Evolutionary conservation across 2,797 vertebrate genomes (phyloP).

Genomic region (Florisuga fusca): DNA sequence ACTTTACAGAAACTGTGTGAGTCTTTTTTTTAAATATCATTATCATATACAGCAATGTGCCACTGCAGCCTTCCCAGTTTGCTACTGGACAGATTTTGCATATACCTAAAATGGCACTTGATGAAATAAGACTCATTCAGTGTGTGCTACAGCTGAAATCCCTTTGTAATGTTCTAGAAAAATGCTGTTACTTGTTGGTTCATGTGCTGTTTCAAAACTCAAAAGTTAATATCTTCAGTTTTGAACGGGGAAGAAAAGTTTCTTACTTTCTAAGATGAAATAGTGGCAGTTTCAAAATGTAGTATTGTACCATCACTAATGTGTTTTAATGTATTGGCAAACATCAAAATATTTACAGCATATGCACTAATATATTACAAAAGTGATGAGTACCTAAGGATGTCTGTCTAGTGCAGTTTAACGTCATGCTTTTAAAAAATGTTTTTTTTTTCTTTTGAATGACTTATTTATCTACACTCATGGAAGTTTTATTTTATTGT

Average conservation of each 20-base stretch:
- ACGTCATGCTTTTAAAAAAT: constrained; percentile 47
- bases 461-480: constrained; percentile 77
- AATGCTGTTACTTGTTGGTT: neutral
- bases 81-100: neutral
- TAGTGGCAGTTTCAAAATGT: neutral
- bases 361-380: constrained; percentile 14
- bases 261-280: neutral
- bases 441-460: constrained; percentile 59
- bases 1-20: constrained; percentile 3
- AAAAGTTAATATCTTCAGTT: neutral
- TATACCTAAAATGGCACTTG: neutral
- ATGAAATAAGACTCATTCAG: neutral
- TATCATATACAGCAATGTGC: neutral
- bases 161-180: neutral
- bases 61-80: neutral
- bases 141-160: constrained; percentile 29
- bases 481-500: constrained; percentile 85
- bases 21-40: neutral
- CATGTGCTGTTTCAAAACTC: neutral
- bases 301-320: neutral
- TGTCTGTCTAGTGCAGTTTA: constrained; percentile 13
- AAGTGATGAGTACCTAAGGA: neutral
- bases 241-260: neutral
- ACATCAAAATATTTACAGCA: neutral
- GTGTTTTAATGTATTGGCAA: neutral